These are phyloP conservation scores for Gobio occitaniae DNA, from an alignment of 2,797 vertebrate species.

Conservation along the genomic window DNA sequence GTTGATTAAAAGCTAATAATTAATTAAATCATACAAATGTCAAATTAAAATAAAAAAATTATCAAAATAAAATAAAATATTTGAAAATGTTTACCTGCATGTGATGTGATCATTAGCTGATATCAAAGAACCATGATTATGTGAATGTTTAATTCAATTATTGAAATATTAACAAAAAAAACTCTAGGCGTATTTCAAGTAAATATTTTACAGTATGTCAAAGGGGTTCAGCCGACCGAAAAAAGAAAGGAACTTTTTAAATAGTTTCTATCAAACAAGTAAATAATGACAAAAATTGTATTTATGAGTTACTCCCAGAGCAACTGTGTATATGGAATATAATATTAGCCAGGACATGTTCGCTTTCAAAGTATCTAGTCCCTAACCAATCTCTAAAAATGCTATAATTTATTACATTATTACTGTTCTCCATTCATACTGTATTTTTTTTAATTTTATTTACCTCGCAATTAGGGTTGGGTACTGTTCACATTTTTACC, in stretches of 20 bases:
- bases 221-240: background rate
- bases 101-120: background rate
- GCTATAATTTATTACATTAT: background rate
- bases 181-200: background rate
- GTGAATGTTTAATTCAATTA: background rate
- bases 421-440: background rate
- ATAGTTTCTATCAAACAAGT: background rate
- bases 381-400: background rate
- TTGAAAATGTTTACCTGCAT: background rate
- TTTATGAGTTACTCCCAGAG: background rate
- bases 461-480: too few species aligned
- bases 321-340: too few species aligned
- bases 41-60: background rate
- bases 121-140: background rate
- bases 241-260: too few species aligned
- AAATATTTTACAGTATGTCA: background rate
- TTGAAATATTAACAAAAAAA: background rate
- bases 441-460: background rate
- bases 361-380: background rate
- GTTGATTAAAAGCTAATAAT: background rate
- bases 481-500: too few species aligned
- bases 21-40: background rate
- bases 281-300: too few species aligned
- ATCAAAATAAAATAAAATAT: background rate
- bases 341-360: background rate